A percentile compares a stretch with the other conserved stretches of the same genome.
These are phyloP conservation scores for Dascyllus trimaculatus DNA, from an alignment of 2,113 vertebrate genomes.

Conservation along the genomic window DNA sequence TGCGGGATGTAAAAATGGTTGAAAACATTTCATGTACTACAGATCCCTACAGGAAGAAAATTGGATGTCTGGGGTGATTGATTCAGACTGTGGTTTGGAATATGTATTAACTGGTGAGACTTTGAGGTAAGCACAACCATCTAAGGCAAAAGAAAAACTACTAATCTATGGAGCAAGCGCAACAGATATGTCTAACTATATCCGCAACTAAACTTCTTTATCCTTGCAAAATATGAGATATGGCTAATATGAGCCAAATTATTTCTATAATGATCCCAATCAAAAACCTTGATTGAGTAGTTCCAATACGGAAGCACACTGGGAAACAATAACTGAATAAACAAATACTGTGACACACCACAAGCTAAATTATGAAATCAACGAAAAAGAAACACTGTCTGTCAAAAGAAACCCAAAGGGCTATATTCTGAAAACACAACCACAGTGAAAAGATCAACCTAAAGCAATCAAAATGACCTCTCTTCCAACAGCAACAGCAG, in stretches of 20 bases:
- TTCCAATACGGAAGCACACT: background rate
- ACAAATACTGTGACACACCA: background rate
- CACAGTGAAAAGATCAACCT: constrained; percentile 9
- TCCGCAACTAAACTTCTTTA: background rate
- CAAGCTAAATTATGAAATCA: background rate
- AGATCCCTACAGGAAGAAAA: constrained; percentile 37
- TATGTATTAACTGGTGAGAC: constrained; percentile 34
- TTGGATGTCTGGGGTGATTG: constrained; percentile 38
- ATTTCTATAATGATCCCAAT: too few species aligned
- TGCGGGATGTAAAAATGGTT: constrained; percentile 77
- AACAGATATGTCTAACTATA: background rate
- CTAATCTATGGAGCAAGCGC: constrained; percentile 1
- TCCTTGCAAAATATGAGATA: background rate
- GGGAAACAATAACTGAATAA: background rate
- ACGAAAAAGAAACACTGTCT: background rate
- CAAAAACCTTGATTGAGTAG: too few species aligned
- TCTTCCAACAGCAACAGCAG: constrained; percentile 1
- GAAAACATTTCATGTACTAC: constrained; percentile 67
- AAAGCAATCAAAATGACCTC: constrained; percentile 10
- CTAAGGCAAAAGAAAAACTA: constrained; percentile 4
- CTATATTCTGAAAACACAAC: constrained; percentile 12
- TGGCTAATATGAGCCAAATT: background rate
- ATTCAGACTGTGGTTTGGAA: constrained; percentile 38
- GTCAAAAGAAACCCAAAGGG: constrained; percentile 10
- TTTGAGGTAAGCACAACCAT: constrained; percentile 34